Percentiles rank a stretch among this genome's conserved stretches.
Evolutionary conservation across 2,797 vertebrate species (phyloP).

Genomic region (Linurgus olivaceus): DNA sequence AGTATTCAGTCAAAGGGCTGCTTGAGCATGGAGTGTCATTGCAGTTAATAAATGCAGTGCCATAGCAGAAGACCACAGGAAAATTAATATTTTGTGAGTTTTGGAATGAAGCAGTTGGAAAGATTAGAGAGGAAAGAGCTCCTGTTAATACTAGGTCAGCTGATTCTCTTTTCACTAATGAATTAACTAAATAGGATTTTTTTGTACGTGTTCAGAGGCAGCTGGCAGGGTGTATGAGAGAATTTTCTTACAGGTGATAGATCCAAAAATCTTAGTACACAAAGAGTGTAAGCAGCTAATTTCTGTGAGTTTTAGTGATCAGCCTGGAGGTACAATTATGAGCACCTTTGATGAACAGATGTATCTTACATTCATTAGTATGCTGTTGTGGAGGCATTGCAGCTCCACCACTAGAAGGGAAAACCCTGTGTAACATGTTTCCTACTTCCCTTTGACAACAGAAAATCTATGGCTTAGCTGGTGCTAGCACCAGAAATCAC

Average conservation of each 20-base stretch:
- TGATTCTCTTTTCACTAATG: not conserved
- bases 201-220: not conserved
- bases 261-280: not conserved
- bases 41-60: not conserved
- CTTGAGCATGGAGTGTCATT: not conserved
- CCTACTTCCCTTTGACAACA: not conserved
- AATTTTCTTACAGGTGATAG: rapidly evolving
- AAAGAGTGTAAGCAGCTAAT: not conserved
- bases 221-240: not conserved
- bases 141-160: not conserved
- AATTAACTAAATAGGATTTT: not conserved
- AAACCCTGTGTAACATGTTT: not conserved
- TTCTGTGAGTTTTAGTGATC: not conserved
- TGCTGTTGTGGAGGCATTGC: not conserved
- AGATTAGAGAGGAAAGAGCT: not conserved
- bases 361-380: not conserved
- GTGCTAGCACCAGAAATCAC: not conserved
- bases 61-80: not conserved
- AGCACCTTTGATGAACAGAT: not conserved
- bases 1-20: not conserved
- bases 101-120: not conserved
- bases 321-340: not conserved
- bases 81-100: not conserved
- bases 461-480: not conserved
- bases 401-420: not conserved